Evolutionary conservation across 2,888 invertebrate species (phyloP), one percentile per base, ranked within the genome.

Genomic region (Gryllus longicercus): DNA sequence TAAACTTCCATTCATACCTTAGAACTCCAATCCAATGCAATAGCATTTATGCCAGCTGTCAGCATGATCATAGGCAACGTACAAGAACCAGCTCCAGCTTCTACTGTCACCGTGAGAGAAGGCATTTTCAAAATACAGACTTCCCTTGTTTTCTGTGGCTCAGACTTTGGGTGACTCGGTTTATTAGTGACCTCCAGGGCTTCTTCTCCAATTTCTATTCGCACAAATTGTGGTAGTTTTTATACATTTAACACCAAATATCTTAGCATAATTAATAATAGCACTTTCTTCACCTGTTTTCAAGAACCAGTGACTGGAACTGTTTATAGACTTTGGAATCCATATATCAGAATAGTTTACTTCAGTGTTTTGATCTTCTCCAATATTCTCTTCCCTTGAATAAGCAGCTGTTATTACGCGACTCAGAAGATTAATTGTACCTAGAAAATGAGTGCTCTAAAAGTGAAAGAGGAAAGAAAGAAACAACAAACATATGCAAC

Each of bases 51-150:
- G 74, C 93, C 92, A 0, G 95, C 92, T 85, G 98, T 95, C 84
- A 97, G 89, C 16, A 95, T 90, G 50, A 99, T 88, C 87, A 99
- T 92, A 0, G 99, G 99, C 77, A 97, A 91, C 0, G 97, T 97
- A 86, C 95, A 94, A 82, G 92, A 93, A 0, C 96, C 97, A 74
- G 94, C 91, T 78, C 97, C 96, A 84, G 96, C 95, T 87, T 98
- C 98, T 77, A 98, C 86, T 0, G 96, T 95, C 12, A 97, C 84
- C 0, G 95, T 89, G 82, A 98, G 91, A 77, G 92, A 91, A 3
- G 94, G 93, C 84, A 94, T 92, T 83, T 93, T 91, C 81, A 96
- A 86, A 2, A 95, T 89, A 82, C 95, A 94, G 78, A 94, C 88
- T 77, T 79, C 50, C 77, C 76, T 77, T 21, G 76, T n/a, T n/a